A percentile compares a stretch with the other conserved stretches of the same genome.
phyloP scores from a whole-genome alignment of 2,797 vertebrate species.

The Eremophila alpestris region DNA sequence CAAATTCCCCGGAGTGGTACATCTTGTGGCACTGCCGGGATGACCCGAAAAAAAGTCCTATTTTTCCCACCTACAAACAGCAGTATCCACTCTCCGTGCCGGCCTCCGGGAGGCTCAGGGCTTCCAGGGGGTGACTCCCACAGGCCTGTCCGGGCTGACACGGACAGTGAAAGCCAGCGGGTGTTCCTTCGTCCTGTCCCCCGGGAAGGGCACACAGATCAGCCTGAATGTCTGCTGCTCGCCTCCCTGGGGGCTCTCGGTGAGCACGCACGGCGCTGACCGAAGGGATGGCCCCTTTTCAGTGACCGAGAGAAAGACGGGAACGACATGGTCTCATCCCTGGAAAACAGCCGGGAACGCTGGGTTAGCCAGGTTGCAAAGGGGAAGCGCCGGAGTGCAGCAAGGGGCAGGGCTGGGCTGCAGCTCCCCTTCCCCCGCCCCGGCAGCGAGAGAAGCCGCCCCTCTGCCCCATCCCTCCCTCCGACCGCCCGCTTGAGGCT shows the following conservation, averaged over 20 bases:
- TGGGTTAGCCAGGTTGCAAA: neutral
- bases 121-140: neutral
- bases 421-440: neutral
- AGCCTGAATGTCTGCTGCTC: neutral
- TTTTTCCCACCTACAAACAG: neutral
- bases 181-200: neutral
- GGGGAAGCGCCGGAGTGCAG: neutral
- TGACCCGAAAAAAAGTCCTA: rapidly evolving
- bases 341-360: neutral
- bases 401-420: neutral
- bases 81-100: neutral
- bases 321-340: rapidly evolving
- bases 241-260: neutral
- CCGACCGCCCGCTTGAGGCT: slow-evolving; percentile 5
- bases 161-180: neutral
- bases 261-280: neutral
- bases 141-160: neutral
- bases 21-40: no score
- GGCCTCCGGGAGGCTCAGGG: neutral
- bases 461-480: neutral
- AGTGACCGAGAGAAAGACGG: neutral
- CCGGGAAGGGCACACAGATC: no score
- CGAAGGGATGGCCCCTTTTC: neutral
- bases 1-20: no score
- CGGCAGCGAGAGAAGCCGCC: neutral